Percentiles rank a stretch among this genome's conserved stretches.
These are phyloP conservation scores for Campylomormyrus numenius DNA, from an alignment of 2,113 vertebrate species.

Conservation along the genomic window DNA sequence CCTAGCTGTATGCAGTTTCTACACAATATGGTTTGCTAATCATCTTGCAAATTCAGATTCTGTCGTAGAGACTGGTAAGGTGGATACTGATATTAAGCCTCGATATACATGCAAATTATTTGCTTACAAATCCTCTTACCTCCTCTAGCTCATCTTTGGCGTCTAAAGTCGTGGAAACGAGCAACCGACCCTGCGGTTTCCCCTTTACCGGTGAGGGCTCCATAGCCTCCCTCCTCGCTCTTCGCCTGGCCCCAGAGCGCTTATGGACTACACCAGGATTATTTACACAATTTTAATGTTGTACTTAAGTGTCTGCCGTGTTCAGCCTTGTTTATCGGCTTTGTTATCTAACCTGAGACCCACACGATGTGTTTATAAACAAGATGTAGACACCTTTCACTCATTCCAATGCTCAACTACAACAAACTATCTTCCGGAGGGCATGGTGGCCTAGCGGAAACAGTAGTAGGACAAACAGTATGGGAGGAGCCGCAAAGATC, in stretches of 20 bases:
- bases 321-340: slow-evolving; percentile 13
- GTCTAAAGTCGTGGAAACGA: slow-evolving; percentile 82
- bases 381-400: slow-evolving; percentile 33
- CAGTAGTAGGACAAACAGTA: slow-evolving; percentile 26
- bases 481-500: slow-evolving; percentile 21
- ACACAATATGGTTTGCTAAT: slow-evolving; percentile 6
- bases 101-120: not conserved
- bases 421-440: slow-evolving; percentile 52
- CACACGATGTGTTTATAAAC: slow-evolving; percentile 40
- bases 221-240: slow-evolving; percentile 58
- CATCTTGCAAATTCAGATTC: not conserved
- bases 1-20: not conserved
- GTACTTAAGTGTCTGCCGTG: slow-evolving; percentile 23
- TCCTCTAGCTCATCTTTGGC: slow-evolving; percentile 94
- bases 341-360: slow-evolving; percentile 20
- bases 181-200: slow-evolving; percentile 74
- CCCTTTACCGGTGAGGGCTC: slow-evolving; percentile 69
- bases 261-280: slow-evolving; percentile 23
- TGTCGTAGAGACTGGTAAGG: not conserved
- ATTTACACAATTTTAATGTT: slow-evolving; percentile 11
- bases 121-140: slow-evolving; percentile 45
- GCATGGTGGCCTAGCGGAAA: slow-evolving; percentile 43
- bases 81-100: not conserved
- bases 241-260: slow-evolving; percentile 48
- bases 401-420: slow-evolving; percentile 38